Conservation (phyloP, 2,797 vertebrate genomes). For the Macrochelys suwanniensis region DNA sequence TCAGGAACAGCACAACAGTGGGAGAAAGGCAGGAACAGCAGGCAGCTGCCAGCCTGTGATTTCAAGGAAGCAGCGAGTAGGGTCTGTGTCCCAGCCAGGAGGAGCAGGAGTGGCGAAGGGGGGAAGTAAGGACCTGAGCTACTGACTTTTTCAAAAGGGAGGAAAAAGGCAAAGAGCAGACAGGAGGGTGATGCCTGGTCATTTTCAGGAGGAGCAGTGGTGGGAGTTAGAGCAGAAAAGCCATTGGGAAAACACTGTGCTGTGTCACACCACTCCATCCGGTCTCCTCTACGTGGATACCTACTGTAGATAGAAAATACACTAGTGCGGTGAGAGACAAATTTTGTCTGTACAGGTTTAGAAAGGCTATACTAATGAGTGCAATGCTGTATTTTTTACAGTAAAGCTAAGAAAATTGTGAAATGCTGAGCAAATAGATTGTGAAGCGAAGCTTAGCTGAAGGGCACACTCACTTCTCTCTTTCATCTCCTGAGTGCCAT, state of each 20-base stretch:
- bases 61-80: not conserved
- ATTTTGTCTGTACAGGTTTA: not conserved
- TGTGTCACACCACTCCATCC: no score
- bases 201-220: no score
- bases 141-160: not conserved
- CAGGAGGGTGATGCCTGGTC: no score
- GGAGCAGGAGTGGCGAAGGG: not conserved
- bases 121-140: not conserved
- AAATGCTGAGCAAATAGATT: not conserved
- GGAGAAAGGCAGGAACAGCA: not conserved
- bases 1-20: not conserved
- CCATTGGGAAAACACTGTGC: not conserved
- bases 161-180: not conserved
- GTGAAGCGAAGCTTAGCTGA: not conserved
- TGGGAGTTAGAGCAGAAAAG: not conserved
- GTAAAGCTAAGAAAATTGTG: not conserved
- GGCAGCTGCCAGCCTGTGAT: not conserved
- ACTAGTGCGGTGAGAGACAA: not conserved
- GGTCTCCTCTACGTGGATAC: not conserved
- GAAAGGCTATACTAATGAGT: not conserved
- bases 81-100: not conserved
- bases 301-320: not conserved
- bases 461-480: not conserved
- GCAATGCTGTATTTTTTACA: fast-evolving
- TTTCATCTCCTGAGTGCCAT: not conserved